phyloP scores from a whole-genome alignment of 2,888 invertebrate species.

The Mythimna vitellina region DNA sequence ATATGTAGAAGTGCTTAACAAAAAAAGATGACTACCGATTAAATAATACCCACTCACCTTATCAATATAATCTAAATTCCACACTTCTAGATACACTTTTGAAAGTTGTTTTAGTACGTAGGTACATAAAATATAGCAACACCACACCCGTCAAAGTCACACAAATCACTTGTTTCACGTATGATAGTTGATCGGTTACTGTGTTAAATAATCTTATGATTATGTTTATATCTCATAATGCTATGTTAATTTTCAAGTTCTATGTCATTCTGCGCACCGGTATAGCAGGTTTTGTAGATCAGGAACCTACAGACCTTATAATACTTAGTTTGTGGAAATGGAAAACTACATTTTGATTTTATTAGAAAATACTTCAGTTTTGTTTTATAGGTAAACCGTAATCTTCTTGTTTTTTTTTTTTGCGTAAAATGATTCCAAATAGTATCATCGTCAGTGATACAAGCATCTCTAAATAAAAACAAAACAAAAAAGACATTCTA shows the following conservation, averaged over 20 bases:
- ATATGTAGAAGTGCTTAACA: neutral
- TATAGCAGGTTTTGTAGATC: slow-evolving; percentile 73
- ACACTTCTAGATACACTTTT: slow-evolving; percentile 12
- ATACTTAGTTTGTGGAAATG: slow-evolving; percentile 20
- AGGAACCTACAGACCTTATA: slow-evolving; percentile 51
- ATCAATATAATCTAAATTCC: slow-evolving; percentile 12
- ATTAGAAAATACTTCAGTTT: neutral
- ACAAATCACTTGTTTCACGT: slow-evolving; percentile 55
- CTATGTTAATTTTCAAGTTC: slow-evolving; percentile 88
- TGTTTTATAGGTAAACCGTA: neutral
- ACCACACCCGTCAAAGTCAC: slow-evolving; percentile 6
- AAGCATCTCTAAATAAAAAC: neutral
- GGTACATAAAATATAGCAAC: neutral
- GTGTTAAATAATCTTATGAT: slow-evolving; percentile 73
- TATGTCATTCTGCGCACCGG: slow-evolving; percentile 80
- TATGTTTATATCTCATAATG: slow-evolving; percentile 76
- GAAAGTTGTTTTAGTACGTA: slow-evolving; percentile 1
- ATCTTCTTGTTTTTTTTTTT: neutral
- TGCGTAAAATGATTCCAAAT: neutral
- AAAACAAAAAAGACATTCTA: neutral
- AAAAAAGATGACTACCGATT: slow-evolving; percentile 5
- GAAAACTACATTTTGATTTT: slow-evolving; percentile 17
- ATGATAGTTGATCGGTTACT: slow-evolving; percentile 71
- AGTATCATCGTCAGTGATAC: neutral
- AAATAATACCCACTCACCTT: slow-evolving; percentile 29